Conservation (phyloP, 2,113 vertebrate genomes). For the Ictalurus furcatus region DNA sequence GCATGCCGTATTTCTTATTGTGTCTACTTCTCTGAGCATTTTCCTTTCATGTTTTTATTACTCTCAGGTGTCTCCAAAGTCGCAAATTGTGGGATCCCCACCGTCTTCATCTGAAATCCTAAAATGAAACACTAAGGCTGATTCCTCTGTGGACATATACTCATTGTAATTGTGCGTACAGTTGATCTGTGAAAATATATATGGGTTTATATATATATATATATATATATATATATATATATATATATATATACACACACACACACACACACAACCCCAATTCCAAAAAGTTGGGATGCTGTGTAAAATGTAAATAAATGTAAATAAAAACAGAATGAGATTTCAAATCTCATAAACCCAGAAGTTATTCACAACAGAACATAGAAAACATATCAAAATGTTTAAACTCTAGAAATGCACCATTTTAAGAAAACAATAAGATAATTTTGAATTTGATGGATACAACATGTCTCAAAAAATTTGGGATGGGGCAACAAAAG, state of each 20-base stretch:
- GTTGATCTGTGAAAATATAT: constrained; percentile 9
- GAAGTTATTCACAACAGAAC: no score
- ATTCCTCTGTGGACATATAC: constrained; percentile 38
- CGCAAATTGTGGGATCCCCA: constrained; percentile 71
- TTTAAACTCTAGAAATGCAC: no score
- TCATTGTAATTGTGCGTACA: constrained; percentile 25
- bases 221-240: neutral
- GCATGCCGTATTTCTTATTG: neutral
- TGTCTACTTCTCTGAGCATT: neutral
- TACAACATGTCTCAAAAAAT: no score
- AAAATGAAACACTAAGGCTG: constrained; percentile 23
- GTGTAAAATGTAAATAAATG: no score
- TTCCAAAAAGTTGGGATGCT: no score
- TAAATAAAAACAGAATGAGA: no score
- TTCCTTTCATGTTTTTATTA: neutral
- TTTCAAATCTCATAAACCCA: no score
- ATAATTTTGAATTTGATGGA: no score
- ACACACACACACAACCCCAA: no score
- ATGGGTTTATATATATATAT: neutral
- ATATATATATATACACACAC: neutral
- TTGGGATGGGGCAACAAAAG: no score
- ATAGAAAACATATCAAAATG: no score
- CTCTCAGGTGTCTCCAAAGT: constrained; percentile 74
- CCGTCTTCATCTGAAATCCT: constrained; percentile 65
- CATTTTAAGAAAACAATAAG: no score